phyloP scores from a whole-genome alignment of 2,888 invertebrate species.

The Byasa hedistus region DNA sequence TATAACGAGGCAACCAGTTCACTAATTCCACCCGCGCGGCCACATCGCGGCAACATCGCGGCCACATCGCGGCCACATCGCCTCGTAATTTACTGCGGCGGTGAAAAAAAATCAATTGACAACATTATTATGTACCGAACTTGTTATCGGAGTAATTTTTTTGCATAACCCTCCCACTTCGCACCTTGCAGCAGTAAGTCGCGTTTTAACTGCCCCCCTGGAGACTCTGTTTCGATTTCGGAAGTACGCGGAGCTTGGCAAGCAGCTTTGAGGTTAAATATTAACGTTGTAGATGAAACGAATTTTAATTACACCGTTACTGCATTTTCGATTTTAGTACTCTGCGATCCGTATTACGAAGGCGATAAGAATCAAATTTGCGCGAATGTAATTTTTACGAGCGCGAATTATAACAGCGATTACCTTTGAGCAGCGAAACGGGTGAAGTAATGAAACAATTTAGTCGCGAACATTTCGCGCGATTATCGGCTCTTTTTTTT shows the following conservation, averaged over 20 bases:
- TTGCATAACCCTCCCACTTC: slow-evolving; percentile 8
- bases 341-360: too few relatives aligned
- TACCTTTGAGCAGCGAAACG: slow-evolving; percentile 39
- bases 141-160: slow-evolving; percentile 32
- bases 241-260: too few relatives aligned
- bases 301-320: too few relatives aligned
- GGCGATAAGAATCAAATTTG: too few relatives aligned
- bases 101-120: slow-evolving; percentile 45
- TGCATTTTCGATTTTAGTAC: too few relatives aligned
- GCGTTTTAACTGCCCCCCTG: too few relatives aligned
- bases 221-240: too few relatives aligned
- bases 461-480: slow-evolving; percentile 58
- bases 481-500: slow-evolving; percentile 44
- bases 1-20: slow-evolving; percentile 36
- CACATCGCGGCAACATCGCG: too few relatives aligned
- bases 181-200: slow-evolving; percentile 18
- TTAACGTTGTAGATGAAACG: slow-evolving; percentile 17
- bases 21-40: slow-evolving; percentile 31
- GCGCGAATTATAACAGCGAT: slow-evolving; percentile 14
- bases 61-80: slow-evolving; percentile 28
- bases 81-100: slow-evolving; percentile 34
- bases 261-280: too few relatives aligned
- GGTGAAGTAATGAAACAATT: slow-evolving; percentile 69
- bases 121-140: slow-evolving; percentile 46
- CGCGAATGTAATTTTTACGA: neutral